Evolutionary conservation across 2,113 vertebrate genomes (phyloP).

Genomic region (Platycercus adscitus): DNA sequence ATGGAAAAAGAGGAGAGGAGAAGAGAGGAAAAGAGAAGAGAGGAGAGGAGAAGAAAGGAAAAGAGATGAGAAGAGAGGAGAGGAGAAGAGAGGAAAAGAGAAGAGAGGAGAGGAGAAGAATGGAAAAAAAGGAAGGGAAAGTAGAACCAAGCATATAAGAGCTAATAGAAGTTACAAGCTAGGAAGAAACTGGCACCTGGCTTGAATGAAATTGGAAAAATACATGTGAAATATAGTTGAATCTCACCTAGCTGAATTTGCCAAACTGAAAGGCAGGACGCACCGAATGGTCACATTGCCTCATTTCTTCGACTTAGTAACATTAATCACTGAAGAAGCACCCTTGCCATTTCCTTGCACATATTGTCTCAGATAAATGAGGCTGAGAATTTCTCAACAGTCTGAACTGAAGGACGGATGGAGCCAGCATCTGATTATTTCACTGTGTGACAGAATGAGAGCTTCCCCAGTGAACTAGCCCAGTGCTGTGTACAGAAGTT

Average conservation of each 20-base stretch:
- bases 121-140: no score
- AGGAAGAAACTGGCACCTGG: not conserved
- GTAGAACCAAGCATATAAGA: not conserved
- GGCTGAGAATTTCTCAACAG: not conserved
- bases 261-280: not conserved
- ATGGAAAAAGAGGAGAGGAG: fast-evolving
- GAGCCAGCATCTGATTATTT: not conserved
- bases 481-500: not conserved
- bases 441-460: not conserved
- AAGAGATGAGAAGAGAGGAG: no score
- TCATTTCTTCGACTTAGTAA: not conserved
- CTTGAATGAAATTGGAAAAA: not conserved
- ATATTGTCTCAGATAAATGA: not conserved
- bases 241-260: not conserved
- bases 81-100: no score
- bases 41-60: no score
- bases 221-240: not conserved
- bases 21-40: fast-evolving
- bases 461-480: not conserved
- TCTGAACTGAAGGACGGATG: not conserved
- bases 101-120: no score
- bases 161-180: not conserved
- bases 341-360: not conserved
- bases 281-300: not conserved
- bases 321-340: not conserved